These are phyloP conservation scores for Cosmorhoe ocellata DNA, from an alignment of 2,888 invertebrate species.

Conservation along the genomic window DNA sequence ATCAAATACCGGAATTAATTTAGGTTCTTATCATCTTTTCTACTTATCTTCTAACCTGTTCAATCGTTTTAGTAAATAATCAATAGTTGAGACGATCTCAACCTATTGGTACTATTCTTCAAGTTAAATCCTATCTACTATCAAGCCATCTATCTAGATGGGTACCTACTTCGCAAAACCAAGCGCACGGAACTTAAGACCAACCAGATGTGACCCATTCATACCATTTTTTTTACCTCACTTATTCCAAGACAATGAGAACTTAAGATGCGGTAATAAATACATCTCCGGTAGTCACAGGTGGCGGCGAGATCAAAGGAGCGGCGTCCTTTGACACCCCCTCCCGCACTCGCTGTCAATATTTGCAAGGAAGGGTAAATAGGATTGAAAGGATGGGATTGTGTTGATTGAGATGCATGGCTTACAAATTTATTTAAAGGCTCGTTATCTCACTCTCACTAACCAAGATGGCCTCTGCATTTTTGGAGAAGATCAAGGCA, in stretches of 20 bases:
- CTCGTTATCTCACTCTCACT: conserved; percentile 18
- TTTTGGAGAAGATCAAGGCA: background rate
- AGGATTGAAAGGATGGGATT: conserved; percentile 41
- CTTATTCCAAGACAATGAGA: conserved; percentile 37
- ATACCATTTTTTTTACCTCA: conserved; percentile 27
- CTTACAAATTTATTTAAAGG: conserved; percentile 33
- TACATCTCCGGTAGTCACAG: conserved; percentile 49
- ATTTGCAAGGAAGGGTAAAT: conserved; percentile 65
- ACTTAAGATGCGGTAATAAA: conserved; percentile 42
- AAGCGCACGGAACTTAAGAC: conserved; percentile 29
- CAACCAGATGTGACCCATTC: conserved; percentile 29
- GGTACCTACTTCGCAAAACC: conserved; percentile 19
- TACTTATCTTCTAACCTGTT: too few species aligned
- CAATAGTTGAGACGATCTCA: background rate
- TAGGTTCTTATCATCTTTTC: too few species aligned
- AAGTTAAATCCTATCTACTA: conserved; percentile 8
- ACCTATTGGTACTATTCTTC: too few species aligned
- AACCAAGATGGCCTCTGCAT: background rate
- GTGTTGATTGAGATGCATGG: conserved; percentile 39
- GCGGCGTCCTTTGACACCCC: conserved; percentile 57
- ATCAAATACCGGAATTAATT: too few species aligned
- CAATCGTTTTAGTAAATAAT: too few species aligned
- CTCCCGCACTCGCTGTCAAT: conserved; percentile 47
- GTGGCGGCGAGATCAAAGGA: conserved; percentile 64
- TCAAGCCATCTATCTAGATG: conserved; percentile 3